Percentiles rank a stretch among this genome's conserved stretches.
Conservation (phyloP, 2,113 vertebrate genomes). For the Aptenodytes patagonicus region DNA sequence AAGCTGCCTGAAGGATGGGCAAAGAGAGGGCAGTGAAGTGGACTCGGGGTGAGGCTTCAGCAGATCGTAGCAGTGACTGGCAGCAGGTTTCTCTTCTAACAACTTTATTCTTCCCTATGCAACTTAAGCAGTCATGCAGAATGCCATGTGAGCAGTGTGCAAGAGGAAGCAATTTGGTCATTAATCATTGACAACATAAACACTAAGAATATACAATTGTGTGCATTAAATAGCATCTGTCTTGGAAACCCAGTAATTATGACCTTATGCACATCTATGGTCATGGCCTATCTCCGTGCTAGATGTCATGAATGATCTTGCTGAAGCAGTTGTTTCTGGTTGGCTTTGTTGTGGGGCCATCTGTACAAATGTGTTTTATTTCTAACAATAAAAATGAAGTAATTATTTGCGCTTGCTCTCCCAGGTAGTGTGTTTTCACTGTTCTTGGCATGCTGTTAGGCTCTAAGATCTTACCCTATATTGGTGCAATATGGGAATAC, state of each 20-base stretch:
- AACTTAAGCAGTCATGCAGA: not conserved
- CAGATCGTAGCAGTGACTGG: not conserved
- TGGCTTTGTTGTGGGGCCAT: not conserved
- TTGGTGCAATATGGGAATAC: not conserved
- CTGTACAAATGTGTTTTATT: not conserved
- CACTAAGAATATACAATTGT: not conserved
- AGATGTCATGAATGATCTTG: not conserved
- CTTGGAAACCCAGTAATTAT: not conserved
- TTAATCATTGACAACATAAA: not conserved
- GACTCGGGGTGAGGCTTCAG: not conserved
- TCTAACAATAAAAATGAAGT: not conserved
- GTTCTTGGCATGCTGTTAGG: not conserved
- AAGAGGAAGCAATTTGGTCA: not conserved
- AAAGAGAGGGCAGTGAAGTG: not conserved
- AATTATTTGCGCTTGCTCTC: rapidly evolving
- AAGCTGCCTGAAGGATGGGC: not conserved
- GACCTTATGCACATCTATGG: not conserved
- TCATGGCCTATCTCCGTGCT: not conserved
- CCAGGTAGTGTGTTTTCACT: not conserved
- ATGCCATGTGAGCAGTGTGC: not conserved
- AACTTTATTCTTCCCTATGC: not conserved
- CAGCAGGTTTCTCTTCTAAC: not conserved
- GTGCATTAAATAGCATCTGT: not conserved
- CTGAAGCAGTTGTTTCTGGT: not conserved
- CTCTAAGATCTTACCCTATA: not conserved